Evolutionary conservation across 2,888 invertebrate genomes (phyloP).

Genomic region (Euplagia quadripunctaria): DNA sequence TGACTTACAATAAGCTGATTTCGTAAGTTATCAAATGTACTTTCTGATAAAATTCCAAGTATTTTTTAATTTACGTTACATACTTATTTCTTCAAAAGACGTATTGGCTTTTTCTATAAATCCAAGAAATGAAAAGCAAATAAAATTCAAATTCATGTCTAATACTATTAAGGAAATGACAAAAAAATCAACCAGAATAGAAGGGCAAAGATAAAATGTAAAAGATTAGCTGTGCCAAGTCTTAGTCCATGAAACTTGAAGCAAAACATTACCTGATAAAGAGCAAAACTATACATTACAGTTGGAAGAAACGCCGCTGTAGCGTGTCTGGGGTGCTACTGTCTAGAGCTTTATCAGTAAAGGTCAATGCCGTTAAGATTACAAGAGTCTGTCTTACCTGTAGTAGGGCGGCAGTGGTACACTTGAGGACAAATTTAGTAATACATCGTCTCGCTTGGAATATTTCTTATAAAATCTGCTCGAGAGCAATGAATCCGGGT

Average conservation of each 20-base stretch:
- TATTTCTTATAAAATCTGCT: not conserved
- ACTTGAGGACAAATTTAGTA: slow-evolving; percentile 26
- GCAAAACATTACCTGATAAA: slow-evolving; percentile 7
- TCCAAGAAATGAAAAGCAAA: no score
- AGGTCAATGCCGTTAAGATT: slow-evolving; percentile 58
- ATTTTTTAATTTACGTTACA: no score
- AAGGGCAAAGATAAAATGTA: slow-evolving; percentile 6
- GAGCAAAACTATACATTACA: slow-evolving; percentile 7
- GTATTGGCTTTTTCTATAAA: no score
- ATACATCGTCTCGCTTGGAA: not conserved
- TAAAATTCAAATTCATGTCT: not conserved
- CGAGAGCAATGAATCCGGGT: no score
- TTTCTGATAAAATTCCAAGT: no score
- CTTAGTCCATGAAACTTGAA: slow-evolving; percentile 8
- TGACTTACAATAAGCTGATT: no score
- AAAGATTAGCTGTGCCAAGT: slow-evolving; percentile 6
- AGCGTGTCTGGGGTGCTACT: slow-evolving; percentile 36
- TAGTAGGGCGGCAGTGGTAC: slow-evolving; percentile 20
- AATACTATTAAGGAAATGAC: not conserved
- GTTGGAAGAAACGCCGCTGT: slow-evolving; percentile 16
- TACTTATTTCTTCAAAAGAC: no score
- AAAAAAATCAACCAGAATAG: not conserved
- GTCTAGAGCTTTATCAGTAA: slow-evolving; percentile 48
- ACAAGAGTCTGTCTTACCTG: slow-evolving; percentile 42
- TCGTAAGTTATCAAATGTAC: no score